A percentile compares a stretch with the other conserved stretches of the same genome.
These are phyloP conservation scores for Oreortyx pictus DNA, from an alignment of 2,797 vertebrate genomes.

Conservation along the genomic window DNA sequence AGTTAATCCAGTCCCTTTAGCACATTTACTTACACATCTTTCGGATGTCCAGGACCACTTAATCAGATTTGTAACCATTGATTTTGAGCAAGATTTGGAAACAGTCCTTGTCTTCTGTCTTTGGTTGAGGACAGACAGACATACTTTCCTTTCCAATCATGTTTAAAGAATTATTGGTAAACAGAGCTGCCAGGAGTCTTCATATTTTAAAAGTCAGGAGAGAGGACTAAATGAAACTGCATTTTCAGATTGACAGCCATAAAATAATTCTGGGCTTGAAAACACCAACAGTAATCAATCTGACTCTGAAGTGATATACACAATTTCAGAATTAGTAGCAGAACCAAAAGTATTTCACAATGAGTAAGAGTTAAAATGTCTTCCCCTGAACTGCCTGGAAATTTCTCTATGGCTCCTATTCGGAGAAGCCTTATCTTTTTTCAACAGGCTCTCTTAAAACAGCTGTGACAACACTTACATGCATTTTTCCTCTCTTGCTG, in stretches of 20 bases:
- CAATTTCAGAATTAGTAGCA: background rate
- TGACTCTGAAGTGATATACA: background rate
- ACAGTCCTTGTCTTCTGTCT: background rate
- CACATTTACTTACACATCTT: background rate
- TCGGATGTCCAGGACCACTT: background rate
- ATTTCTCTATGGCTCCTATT: background rate
- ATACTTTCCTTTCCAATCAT: rapidly evolving
- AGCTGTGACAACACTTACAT: background rate
- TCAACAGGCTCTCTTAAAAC: background rate
- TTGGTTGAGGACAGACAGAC: background rate
- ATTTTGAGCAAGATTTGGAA: background rate
- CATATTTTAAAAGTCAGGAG: background rate
- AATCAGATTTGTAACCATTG: background rate
- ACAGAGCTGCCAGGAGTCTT: background rate
- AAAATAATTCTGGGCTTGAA: background rate
- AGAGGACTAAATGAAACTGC: background rate
- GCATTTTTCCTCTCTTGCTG: background rate
- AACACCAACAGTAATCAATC: background rate
- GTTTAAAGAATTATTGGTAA: background rate
- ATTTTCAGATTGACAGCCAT: background rate
- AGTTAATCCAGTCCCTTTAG: background rate
- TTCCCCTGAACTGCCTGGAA: background rate
- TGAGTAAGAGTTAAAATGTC: background rate
- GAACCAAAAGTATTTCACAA: background rate
- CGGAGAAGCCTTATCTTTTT: background rate